Conservation (phyloP, 1,140 invertebrate genomes). For the Hyposmocoma kahamanoa region DNA sequence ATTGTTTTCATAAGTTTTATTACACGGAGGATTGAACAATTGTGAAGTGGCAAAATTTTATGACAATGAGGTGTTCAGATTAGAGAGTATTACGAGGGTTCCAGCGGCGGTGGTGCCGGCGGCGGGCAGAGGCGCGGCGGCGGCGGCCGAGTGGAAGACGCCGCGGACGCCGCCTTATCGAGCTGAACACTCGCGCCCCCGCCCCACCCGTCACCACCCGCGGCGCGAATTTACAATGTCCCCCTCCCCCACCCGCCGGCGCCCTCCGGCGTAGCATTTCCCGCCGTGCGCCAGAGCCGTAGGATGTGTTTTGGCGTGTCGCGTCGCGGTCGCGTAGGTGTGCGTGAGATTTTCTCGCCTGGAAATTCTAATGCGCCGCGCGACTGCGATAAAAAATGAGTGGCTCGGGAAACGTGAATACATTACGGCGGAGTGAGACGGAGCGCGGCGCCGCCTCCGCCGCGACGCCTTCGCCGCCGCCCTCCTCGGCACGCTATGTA, state of each 20-base stretch:
- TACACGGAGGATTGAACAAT: too few relatives aligned
- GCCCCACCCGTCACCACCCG: slow-evolving; percentile 8
- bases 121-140: slow-evolving; percentile 10
- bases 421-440: slow-evolving; percentile 54
- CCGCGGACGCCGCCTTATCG: slow-evolving; percentile 25
- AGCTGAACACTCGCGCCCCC: slow-evolving; percentile 27
- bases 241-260: slow-evolving; percentile 26
- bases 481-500: slow-evolving; percentile 28
- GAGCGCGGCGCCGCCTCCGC: slow-evolving; percentile 27
- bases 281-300: neutral
- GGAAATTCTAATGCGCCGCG: slow-evolving; percentile 66
- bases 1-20: too few relatives aligned
- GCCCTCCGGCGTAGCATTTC: slow-evolving; percentile 14
- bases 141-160: neutral
- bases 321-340: slow-evolving; percentile 18
- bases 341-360: slow-evolving; percentile 67
- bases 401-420: slow-evolving; percentile 62
- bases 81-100: slow-evolving; percentile 11
- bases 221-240: slow-evolving; percentile 57
- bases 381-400: slow-evolving; percentile 70
- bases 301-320: neutral
- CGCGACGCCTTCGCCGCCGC: slow-evolving; percentile 18
- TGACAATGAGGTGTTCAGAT: slow-evolving; percentile 9
- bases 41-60: too few relatives aligned
- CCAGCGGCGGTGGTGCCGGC: slow-evolving; percentile 7